Evolutionary conservation across 1,140 invertebrate genomes (phyloP).

Genomic region (Papilio dardanus): DNA sequence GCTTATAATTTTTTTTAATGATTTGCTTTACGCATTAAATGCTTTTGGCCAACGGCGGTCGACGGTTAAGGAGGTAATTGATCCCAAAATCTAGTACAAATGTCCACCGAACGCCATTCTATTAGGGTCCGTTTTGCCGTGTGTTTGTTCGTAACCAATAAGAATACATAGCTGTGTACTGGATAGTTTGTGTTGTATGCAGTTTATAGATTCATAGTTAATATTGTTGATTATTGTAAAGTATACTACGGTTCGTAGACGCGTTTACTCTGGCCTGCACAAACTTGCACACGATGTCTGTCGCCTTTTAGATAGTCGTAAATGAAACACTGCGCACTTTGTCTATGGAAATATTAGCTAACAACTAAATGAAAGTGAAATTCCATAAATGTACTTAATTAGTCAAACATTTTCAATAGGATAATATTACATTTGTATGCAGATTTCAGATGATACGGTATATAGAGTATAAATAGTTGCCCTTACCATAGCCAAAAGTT

Average conservation of each 20-base stretch:
- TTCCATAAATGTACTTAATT: constrained; percentile 69
- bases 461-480: background rate
- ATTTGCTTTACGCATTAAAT: constrained; percentile 44
- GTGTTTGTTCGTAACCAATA: background rate
- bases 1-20: constrained; percentile 50
- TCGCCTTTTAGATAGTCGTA: constrained; percentile 50
- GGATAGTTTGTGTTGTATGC: constrained; percentile 30
- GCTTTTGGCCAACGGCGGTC: constrained; percentile 38
- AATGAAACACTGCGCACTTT: constrained; percentile 25
- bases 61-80: constrained; percentile 44
- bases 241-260: constrained; percentile 42
- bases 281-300: constrained; percentile 40
- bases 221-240: constrained; percentile 61
- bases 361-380: constrained; percentile 29
- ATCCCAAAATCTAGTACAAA: constrained; percentile 76
- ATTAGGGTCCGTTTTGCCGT: constrained; percentile 23
- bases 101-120: constrained; percentile 43
- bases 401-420: constrained; percentile 61
- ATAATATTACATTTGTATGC: constrained; percentile 36
- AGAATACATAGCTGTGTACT: background rate
- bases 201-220: constrained; percentile 60
- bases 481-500: constrained; percentile 42
- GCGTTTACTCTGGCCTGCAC: constrained; percentile 28
- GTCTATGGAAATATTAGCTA: background rate
- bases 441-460: background rate